Percentiles rank a stretch among this genome's conserved stretches.
These are phyloP conservation scores for Agrilus cyanescens DNA, from an alignment of 2,888 invertebrate genomes.

Conservation along the genomic window DNA sequence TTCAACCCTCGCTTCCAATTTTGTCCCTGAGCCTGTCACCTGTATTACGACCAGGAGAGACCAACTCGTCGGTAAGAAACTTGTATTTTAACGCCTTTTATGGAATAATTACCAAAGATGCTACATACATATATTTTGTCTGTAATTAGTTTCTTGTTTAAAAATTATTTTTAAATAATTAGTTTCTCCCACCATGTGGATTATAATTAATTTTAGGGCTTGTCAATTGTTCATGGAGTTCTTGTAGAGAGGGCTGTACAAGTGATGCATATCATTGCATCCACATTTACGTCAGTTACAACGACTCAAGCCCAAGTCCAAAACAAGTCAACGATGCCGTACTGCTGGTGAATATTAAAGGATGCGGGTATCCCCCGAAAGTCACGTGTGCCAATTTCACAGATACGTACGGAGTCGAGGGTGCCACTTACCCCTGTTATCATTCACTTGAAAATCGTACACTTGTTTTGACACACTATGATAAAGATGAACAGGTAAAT, in stretches of 20 bases:
- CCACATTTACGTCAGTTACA: constrained; percentile 50
- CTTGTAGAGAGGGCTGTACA: constrained; percentile 70
- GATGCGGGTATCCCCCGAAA: constrained; percentile 70
- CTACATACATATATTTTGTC: no score
- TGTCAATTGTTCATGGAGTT: constrained; percentile 70
- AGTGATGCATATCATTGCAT: constrained; percentile 60
- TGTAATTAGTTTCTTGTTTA: no score
- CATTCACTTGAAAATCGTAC: constrained; percentile 70
- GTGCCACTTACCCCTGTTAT: constrained; percentile 52
- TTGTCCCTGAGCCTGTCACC: constrained; percentile 59
- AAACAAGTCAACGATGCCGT: constrained; percentile 41
- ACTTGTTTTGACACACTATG: constrained; percentile 74
- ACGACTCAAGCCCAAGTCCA: constrained; percentile 26
- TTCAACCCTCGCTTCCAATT: constrained; percentile 59
- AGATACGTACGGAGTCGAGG: constrained; percentile 54
- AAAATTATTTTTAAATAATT: no score
- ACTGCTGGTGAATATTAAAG: constrained; percentile 68
- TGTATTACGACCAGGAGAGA: constrained; percentile 61
- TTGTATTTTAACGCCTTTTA: no score
- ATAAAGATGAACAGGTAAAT: constrained; percentile 56
- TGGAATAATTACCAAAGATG: no score
- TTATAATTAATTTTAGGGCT: constrained; percentile 24
- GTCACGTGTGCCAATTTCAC: constrained; percentile 69
- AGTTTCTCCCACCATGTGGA: no score
- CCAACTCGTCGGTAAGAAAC: constrained; percentile 46